Evolutionary conservation across 2,797 vertebrate species (phyloP), one percentile per base, ranked within the genome.

Genomic region (Hyperoplus lanceolatus): DNA sequence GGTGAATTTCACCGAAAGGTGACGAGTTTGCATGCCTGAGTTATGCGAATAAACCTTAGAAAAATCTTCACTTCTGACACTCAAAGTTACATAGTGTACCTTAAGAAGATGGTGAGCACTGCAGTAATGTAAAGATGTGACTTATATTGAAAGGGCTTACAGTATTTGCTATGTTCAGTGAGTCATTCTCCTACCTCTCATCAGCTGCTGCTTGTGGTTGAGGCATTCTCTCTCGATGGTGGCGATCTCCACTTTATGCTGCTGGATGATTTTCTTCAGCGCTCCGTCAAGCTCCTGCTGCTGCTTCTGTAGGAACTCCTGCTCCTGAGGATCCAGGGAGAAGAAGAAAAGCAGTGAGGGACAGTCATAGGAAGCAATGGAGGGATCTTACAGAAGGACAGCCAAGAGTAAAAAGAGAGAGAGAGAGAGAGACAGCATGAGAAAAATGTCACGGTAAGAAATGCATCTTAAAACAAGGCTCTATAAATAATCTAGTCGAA

Each of bases 251-350:
- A 97, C 89, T 93, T 99, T 99, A 89, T 99, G 98, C 77, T 99
- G 98, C 70, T 99, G 97, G 91, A 99, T 99, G 85, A 99, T 99
- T 90, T 97, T 99, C 95, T 99, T 99, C 77, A 99, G 92, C 63
- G 97, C 96, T 14, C 96, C 95, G 58, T 99, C 98, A 93, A 99
- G 93, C 90, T 99, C 98, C 87, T 97, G 97, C 71, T 99, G 98
- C 87, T 99, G 98, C 87, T 97, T 99, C 93, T 99, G 97, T 46
- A 99, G 96, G 91, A 99, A 99, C 87, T 99, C 98, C 87, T 99
- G 98, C 82, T 99, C 98, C 98, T 99, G 92, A 90, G 54, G 84
- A 81, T 78, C 62, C 75, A 67, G 21, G 86, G 56, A 73, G 57
- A 53, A n/a, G 57, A 51, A 16, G 18, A 49, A 9, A 56, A 77